These are phyloP conservation scores for Hemicentrotus pulcherrimus DNA, from an alignment of 35 echinoderm and acorn worm genomes.

Conservation along the genomic window DNA sequence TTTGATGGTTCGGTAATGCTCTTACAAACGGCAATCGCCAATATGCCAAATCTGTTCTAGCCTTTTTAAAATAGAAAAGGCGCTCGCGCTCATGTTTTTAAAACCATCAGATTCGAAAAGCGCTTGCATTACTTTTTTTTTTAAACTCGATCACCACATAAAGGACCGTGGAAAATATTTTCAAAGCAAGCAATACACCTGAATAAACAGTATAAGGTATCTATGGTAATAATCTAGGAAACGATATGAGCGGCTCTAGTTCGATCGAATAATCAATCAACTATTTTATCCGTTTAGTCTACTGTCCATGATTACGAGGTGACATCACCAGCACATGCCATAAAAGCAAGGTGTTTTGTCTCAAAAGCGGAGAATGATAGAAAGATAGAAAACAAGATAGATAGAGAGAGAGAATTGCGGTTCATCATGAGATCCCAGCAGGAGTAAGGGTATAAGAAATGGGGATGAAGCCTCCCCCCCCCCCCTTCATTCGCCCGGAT, in stretches of 20 bases:
- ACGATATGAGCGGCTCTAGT: neutral
- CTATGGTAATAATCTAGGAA: neutral
- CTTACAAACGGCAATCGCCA: too few species aligned
- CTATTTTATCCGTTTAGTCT: neutral
- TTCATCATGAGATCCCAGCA: neutral
- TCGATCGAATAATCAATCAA: neutral
- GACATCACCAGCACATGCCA: neutral
- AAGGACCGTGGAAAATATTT: neutral
- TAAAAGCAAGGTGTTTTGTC: neutral
- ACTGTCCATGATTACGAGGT: neutral
- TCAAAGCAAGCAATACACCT: neutral
- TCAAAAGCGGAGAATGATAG: neutral
- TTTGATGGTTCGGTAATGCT: too few species aligned
- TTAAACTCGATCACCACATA: neutral
- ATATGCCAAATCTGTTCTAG: neutral
- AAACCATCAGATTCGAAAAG: too few species aligned
- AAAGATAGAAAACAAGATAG: neutral
- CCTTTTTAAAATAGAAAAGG: neutral
- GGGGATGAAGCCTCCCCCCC: too few species aligned
- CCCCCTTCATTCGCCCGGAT: too few species aligned
- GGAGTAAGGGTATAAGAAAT: too few species aligned
- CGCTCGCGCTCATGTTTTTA: neutral
- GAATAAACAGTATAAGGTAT: neutral
- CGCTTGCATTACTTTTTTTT: too few species aligned
- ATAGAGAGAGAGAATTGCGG: neutral